These are phyloP conservation scores for Gasterosteus nipponicus DNA, from an alignment of 2,113 vertebrate species.

Conservation along the genomic window DNA sequence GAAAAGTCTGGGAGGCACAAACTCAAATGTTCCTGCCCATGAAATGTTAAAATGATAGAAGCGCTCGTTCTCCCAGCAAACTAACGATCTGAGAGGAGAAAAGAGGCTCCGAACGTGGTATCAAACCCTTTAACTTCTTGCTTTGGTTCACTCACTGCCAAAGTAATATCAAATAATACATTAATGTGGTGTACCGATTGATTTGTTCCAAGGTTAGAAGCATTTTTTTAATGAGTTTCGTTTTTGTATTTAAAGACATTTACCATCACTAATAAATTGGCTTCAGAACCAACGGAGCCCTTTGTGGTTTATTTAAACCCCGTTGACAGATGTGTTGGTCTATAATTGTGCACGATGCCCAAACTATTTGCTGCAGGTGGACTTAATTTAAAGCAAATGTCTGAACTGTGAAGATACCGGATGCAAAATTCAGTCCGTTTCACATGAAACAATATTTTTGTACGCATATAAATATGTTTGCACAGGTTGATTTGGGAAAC, in stretches of 20 bases:
- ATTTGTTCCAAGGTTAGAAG: background rate
- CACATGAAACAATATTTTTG: background rate
- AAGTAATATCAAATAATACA: background rate
- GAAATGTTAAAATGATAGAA: background rate
- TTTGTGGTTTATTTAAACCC: background rate
- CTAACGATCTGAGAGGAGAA: background rate
- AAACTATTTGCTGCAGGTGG: background rate
- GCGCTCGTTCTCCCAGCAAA: background rate
- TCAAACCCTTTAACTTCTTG: background rate
- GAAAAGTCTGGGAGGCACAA: too few relatives aligned
- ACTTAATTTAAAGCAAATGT: background rate
- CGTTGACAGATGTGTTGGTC: background rate
- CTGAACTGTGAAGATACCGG: background rate
- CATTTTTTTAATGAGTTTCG: background rate
- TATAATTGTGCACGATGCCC: background rate
- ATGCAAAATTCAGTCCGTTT: background rate
- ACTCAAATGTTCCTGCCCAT: background rate
- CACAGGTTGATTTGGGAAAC: background rate
- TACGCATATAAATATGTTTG: background rate
- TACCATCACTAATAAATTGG: background rate
- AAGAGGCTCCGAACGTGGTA: background rate
- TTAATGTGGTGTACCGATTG: background rate
- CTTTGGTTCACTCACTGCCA: background rate
- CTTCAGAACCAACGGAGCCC: background rate
- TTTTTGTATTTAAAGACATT: background rate